Base-by-base conservation (phyloP, 2,797 vertebrate genomes). In the Craterocephalus amniculus region DNA sequence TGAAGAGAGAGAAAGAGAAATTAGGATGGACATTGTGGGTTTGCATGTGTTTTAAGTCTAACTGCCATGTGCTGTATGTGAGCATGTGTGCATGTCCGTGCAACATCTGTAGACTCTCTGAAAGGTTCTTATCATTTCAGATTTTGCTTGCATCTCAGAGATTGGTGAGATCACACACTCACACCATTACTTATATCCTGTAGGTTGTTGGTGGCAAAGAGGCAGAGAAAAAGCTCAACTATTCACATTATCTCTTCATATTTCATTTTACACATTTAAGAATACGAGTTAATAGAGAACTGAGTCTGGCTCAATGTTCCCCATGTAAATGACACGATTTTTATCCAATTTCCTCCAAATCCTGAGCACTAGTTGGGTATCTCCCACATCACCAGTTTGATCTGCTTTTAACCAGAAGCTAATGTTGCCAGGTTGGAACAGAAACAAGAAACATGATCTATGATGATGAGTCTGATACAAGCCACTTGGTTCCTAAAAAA, bases 121-220 rank as follows among this genome's bases (percentile, higher is more conserved):
- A 84, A 74, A 89, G 80, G 77, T 77, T 77, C 65, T 71, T 61
- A 75, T 72, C 60, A 71, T 38, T 79, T 83, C 81, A 83, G 72
- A 67, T 10, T 10, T 70, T 63, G 13, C 63, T 56, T 72, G 78
- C 63, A 72, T 82, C 71, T 81, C 67, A 60, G 78, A 70, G 72
- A 71, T 34, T 83, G 62, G 56, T 14, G 43, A 76, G 76, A 68
- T 69, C 26, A 45, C 68, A 64, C 48, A 48, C 27, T 20, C 36
- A 27, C 58, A 65, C 40, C 18, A 27, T 26, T 22, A 54, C n/a
- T 22, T 12, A 12, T 2, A 13, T 32, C 24, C 36, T 51, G 43
- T 13, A 24, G 22, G 48, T n/a, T 48, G 18, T 48, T 8, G 43
- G 43, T 40, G 43, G 20, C 11, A 9, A 20, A 20, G 43, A n/a